Evolutionary conservation across 2,113 vertebrate species (phyloP), one percentile per base, ranked within the genome.

Genomic region (Antigone vipio): DNA sequence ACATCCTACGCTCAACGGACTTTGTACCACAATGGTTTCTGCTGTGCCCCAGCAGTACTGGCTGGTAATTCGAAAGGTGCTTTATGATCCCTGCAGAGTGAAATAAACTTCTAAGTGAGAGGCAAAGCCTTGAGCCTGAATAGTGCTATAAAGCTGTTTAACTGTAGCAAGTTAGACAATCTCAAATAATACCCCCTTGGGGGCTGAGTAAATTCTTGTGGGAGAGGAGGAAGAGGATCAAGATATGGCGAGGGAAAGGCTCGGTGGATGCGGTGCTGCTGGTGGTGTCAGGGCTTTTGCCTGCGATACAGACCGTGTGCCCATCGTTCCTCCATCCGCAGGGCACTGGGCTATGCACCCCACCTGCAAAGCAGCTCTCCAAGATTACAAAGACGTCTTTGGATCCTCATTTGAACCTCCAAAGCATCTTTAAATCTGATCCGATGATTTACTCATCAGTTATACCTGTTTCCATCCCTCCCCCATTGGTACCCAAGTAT

Each of bases 1-100:
- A 79, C 11, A 50, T 74, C 59, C 52, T 67, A 42, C 0, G 1
- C 71, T 73, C 47, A 35, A 38, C 0, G 56, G 95, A 94, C 90
- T 88, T 93, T 71, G 82, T 67, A 83, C 72, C n/a, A 77, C 92
- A 94, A 72, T 27, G 88, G 85, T 67, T 95, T 94, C 75, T 77
- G 85, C 85, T 93, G 66, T 77, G 72, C 60, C 67, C 55, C 75
- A 83, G 84, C 76, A 89, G 63, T 34, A 53, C 69, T 69, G 66
- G 53, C 67, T 96, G 85, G 90, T 90, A 83, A 96, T 96, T 90
- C 74, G 78, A 80, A 96, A 94, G 90, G 89, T 95, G 59, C 92
- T 97, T 96, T 96, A 96, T 77, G 95, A 92, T 90, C 95, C 93
- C 85, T 86, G 85, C 75, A 96, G 75, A 96, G 88, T 19, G 85